phyloP scores from a whole-genome alignment of 2,888 invertebrate genomes.

The Cerceris ruficornis region DNA sequence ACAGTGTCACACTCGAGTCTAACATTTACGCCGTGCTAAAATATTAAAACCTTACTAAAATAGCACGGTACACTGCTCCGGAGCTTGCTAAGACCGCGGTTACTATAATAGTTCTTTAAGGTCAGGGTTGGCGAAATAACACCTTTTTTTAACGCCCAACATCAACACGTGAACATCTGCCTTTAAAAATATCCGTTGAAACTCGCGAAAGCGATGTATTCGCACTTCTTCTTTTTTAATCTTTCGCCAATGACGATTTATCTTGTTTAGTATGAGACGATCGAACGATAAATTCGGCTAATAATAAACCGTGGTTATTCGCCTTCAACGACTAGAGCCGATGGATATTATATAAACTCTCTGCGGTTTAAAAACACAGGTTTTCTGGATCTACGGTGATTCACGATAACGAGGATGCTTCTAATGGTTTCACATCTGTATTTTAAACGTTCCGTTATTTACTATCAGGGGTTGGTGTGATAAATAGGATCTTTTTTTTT shows the following conservation, averaged over 20 bases:
- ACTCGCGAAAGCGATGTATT: not conserved
- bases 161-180: not conserved
- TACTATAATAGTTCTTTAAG: not conserved
- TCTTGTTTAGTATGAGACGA: not conserved
- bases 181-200: not conserved
- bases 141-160: not conserved
- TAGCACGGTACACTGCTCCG: slow-evolving; percentile 1
- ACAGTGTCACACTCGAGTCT: not conserved
- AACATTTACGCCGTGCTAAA: not conserved
- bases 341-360: slow-evolving; percentile 1
- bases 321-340: not conserved
- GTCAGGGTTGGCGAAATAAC: slow-evolving; percentile 2
- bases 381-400: not conserved
- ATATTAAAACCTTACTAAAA: slow-evolving; percentile 18
- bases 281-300: not conserved
- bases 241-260: not conserved
- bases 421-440: not conserved
- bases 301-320: not conserved
- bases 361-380: not conserved
- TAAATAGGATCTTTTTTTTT: not conserved
- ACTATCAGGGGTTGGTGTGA: not conserved
- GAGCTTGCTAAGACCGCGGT: not conserved
- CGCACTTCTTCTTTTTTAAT: not conserved
- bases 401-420: not conserved
- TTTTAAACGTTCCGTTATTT: not conserved